Conservation (phyloP, 2,888 invertebrate genomes). For the Mesoligia furuncula region DNA sequence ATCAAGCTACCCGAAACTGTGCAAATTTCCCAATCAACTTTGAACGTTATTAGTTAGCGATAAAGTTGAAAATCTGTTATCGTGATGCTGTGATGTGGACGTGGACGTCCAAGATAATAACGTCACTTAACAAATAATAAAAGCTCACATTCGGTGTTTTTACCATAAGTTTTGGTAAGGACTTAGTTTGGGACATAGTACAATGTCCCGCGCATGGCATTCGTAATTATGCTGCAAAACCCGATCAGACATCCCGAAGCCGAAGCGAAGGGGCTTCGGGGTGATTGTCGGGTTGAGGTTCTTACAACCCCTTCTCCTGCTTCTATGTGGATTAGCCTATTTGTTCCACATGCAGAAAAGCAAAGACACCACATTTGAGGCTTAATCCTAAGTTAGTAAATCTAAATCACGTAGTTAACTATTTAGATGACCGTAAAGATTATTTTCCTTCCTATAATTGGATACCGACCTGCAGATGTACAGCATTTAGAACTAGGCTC, state of each 20-base stretch:
- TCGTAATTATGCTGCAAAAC: background rate
- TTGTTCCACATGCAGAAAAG: too few species aligned
- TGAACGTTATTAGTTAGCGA: too few species aligned
- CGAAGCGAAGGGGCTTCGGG: background rate
- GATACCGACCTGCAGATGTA: conserved; percentile 4
- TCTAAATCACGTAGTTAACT: background rate
- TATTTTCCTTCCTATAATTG: background rate
- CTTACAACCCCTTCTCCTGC: background rate
- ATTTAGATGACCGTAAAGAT: background rate
- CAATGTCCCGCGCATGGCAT: too few species aligned
- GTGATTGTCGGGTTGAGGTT: background rate
- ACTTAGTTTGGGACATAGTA: too few species aligned
- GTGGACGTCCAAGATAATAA: background rate
- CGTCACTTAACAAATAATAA: background rate
- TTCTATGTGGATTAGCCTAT: background rate
- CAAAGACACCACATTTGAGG: background rate
- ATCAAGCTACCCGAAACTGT: too few species aligned
- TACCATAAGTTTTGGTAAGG: background rate
- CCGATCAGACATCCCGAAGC: background rate
- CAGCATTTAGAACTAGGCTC: conserved; percentile 20
- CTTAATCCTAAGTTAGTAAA: background rate
- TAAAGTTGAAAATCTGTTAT: background rate
- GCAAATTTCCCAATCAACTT: too few species aligned
- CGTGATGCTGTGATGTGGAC: background rate
- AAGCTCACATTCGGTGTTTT: background rate